Evolutionary conservation across 1,140 invertebrate genomes (phyloP), one percentile per base, ranked within the genome.

Genomic region (Caenorhabditis latens): DNA sequence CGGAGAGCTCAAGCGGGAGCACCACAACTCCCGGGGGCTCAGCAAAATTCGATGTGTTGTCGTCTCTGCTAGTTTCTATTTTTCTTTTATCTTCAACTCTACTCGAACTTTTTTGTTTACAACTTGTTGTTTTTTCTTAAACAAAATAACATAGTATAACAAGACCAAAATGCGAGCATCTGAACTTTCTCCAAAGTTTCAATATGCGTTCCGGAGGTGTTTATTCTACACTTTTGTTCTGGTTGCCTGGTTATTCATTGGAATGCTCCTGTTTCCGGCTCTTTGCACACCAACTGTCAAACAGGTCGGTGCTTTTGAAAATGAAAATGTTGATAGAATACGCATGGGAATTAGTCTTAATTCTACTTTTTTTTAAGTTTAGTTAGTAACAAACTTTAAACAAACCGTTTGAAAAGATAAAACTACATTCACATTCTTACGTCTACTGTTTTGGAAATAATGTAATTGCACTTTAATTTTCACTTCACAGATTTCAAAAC

Each of bases 181-280:
- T 42, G 67, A 75, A 46, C 67, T 75, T 19, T 46, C 67, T 13
- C 67, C 67, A 46, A 75, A 75, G 42, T 75, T 75, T 46, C 67
- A 75, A 75, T 75, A 75, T 75, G 67, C 67, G n/a, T 75, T 75
- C 43, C 67, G 67, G 6, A 75, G 67, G 43, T 75, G 67, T 48
- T 32, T 75, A 40, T 75, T 75, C 16, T 75, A 75, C n/a, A 75
- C 67, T 48, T 75, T 75, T 48, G 67, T 48, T 5, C 40, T 75
- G 14, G 67, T 75, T 2, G 40, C 67, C 2, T 75, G 67, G 67
- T 21, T 75, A n/a, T 75, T 75, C 9, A 75, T 75, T 46, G 67
- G 67, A 75, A 75, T 75, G 67, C 8, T 75, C 4, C n/a, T 75
- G 19, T 75, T 75, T 11, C 67, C 67, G 16, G 67, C 67, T 4